Evolutionary conservation across 1,140 invertebrate species (phyloP), one percentile per base, ranked within the genome.

Genomic region (Homalodisca vitripennis): DNA sequence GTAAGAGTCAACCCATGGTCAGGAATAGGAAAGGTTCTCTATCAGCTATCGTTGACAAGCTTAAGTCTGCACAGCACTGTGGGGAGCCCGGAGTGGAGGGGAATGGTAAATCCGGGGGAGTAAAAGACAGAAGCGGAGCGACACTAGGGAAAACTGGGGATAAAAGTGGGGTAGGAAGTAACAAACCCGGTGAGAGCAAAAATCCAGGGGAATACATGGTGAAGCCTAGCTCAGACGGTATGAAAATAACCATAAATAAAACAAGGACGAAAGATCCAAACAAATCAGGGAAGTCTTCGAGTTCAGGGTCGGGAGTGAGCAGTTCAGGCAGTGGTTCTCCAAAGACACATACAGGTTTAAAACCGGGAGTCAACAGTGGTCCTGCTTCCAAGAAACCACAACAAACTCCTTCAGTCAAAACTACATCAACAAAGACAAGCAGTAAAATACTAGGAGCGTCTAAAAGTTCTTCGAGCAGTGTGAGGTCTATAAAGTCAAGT

Each of bases 161-260:
- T 73, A 80, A 83, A n/a, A 86, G 85, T 78, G 80, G 75, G 67
- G 73, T 78, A 46, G 76, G 80, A 29, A 79, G 79, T 27, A 84
- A 84, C 60, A 86, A 85, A 73, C 76, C 83, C 0, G 82, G 81
- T 13, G 87, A 88, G 66, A 83, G 79, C 57, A 92, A 92, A 80
- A 91, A 89, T 76, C 80, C 83, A 1, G 86, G 87, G 0, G 92
- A 94, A 73, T 95, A 94, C 73, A 93, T 92, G 86, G 89, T 93
- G 0, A 93, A 93, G 74, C 88, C 88, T 32, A 92, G 90, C 72
- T 89, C 87, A 0, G 92, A 93, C 75, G 92, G 92, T 0, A 91
- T 95, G 79, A 95, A 94, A 78, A 86, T 95, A 13, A 95, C 92
- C 0, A 93, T 95, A 10, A 95, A 94, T 75, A 95, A 94, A 82